phyloP scores from a whole-genome alignment of 1,140 invertebrate genomes.

The Liolophura sinensis region DNA sequence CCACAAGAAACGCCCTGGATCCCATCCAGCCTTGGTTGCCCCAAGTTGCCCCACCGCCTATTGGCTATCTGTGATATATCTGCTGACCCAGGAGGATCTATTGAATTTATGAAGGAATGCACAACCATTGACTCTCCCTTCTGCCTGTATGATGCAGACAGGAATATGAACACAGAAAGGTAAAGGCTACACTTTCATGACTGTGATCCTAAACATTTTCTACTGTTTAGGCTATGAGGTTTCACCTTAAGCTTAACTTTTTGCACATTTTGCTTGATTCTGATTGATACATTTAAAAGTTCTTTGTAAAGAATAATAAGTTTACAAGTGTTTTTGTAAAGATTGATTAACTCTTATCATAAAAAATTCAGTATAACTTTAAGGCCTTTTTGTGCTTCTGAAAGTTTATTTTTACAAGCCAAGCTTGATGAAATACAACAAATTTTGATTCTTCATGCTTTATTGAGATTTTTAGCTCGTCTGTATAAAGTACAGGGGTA shows the following conservation, averaged over 20 bases:
- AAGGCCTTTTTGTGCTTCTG: no score
- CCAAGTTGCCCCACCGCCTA: constrained; percentile 80
- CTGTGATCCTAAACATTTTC: background rate
- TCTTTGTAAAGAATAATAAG: no score
- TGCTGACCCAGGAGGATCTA: constrained; percentile 97
- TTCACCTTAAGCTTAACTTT: background rate
- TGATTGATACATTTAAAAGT: no score
- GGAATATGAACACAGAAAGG: constrained; percentile 95
- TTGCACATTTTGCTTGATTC: no score
- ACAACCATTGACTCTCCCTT: constrained; percentile 99
- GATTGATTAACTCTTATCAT: no score
- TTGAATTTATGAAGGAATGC: constrained; percentile 99
- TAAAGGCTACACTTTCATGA: constrained; percentile 39
- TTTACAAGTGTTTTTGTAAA: no score
- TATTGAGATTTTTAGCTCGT: no score
- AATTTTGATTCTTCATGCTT: background rate
- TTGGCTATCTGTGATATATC: constrained; percentile 94
- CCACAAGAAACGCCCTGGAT: constrained; percentile 91
- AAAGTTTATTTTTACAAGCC: no score
- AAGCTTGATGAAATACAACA: no score
- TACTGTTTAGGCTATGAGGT: background rate
- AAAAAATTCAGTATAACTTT: no score
- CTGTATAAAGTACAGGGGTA: no score
- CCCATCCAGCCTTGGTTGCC: constrained; percentile 77
- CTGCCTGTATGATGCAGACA: constrained; percentile 96